phyloP scores from a whole-genome alignment of 2,888 invertebrate species.

The Rhamphomyia laevipes region DNA sequence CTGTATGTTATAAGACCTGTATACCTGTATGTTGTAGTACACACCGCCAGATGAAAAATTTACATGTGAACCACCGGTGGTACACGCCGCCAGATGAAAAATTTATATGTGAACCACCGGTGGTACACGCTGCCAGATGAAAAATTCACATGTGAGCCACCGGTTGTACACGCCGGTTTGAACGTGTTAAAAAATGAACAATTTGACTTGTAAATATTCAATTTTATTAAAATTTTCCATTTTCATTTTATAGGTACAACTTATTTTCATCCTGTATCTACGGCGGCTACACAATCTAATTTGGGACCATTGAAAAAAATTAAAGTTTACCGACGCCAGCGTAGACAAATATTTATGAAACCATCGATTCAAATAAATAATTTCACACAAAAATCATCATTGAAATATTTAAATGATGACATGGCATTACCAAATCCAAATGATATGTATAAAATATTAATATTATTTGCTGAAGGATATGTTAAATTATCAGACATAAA shows the following conservation, averaged over 20 bases:
- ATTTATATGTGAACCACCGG: too few relatives aligned
- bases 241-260: slow-evolving; percentile 26
- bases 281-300: slow-evolving; percentile 21
- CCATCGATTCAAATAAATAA: not conserved
- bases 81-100: too few relatives aligned
- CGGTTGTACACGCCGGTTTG: too few relatives aligned
- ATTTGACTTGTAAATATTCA: not conserved
- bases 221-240: not conserved
- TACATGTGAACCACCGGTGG: too few relatives aligned
- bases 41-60: too few relatives aligned
- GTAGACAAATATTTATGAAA: slow-evolving; percentile 5
- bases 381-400: slow-evolving; percentile 7
- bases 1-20: too few relatives aligned
- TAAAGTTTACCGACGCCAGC: slow-evolving; percentile 30
- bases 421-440: slow-evolving; percentile 26
- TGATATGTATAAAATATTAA: slow-evolving; percentile 34
- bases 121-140: too few relatives aligned
- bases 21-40: too few relatives aligned
- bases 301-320: slow-evolving; percentile 29
- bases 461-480: slow-evolving; percentile 38
- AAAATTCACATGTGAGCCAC: too few relatives aligned
- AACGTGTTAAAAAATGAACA: too few relatives aligned
- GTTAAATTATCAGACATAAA: slow-evolving; percentile 17
- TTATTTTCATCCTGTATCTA: slow-evolving; percentile 32
- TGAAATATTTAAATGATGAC: not conserved